These are phyloP conservation scores for Coremacera marginata DNA, from an alignment of 2,888 invertebrate species.

Conservation along the genomic window DNA sequence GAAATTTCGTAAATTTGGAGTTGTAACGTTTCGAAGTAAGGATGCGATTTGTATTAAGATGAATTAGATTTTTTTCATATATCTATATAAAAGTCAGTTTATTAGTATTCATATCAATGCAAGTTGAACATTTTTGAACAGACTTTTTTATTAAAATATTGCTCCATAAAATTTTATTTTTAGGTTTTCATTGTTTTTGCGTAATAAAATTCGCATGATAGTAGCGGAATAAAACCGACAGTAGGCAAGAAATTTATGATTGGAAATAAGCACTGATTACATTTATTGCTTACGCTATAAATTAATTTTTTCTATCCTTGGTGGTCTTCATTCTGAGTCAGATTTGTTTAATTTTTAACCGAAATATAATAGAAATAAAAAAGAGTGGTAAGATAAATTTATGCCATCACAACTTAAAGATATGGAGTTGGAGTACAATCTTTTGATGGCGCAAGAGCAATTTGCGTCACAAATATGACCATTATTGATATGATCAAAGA, in stretches of 20 bases:
- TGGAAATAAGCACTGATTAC: constrained; percentile 13
- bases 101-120: neutral
- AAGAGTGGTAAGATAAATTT: too few species aligned
- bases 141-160: neutral
- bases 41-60: too few species aligned
- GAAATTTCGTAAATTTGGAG: too few species aligned
- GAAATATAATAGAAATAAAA: too few species aligned
- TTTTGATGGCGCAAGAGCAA: too few species aligned
- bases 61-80: too few species aligned
- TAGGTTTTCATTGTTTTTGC: neutral
- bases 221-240: neutral
- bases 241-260: neutral
- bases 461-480: too few species aligned
- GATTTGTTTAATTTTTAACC: neutral
- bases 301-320: neutral
- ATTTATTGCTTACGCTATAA: constrained; percentile 6
- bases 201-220: neutral
- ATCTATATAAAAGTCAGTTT: neutral
- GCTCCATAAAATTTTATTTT: neutral
- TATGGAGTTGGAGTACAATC: too few species aligned
- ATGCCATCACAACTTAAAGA: too few species aligned
- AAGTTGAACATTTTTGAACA: neutral
- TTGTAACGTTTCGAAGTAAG: too few species aligned
- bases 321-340: neutral
- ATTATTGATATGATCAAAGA: too few species aligned